Base-by-base conservation (phyloP, 2,888 invertebrate genomes). In the Andrena hattorfiana region DNA sequence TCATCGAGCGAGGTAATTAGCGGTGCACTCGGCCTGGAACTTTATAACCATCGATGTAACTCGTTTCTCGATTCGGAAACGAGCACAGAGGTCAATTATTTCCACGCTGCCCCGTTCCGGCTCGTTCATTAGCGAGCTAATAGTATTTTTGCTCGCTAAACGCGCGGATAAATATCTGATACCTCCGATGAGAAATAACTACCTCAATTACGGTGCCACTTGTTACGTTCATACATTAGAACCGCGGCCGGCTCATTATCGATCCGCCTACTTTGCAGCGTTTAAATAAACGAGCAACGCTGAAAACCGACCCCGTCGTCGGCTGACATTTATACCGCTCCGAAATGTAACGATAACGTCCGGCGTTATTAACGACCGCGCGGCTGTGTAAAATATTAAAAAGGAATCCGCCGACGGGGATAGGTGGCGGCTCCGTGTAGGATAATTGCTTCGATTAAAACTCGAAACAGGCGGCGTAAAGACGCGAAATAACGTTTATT, bases 101-200 rank as follows among this genome's bases (percentile, higher is more conserved):
- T 74, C 63, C 42, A 48, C 35, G 56, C 23, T 56, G 16, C 16
- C 49, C 62, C 62, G 75, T 76, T 83, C 76, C 63, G 8, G 28
- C 49, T 69, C 64, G 72, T 77, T 84, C 76, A 75, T 73, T 69
- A 79, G n/a, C 69, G 5, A 42, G 23, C 56, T 68, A 49, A 74
- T 66, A 20, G 20, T 66, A 81, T 69, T 69, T 74, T 70, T 59
- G 28, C 35, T 10, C n/a, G 30, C 16, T 16, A 49, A 79, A 81
- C 49, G 62, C 26, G 1, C 63, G 49, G 10, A 16, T 63, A 79
- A 72, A 68, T 63, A 63, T 16, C 26, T 8, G 54, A 16, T 51
- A 51, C 56, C 64, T n/a, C 6, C 67, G 49, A 81, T 59, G 63
- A 72, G 63, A 66, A 59, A 68, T 48, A 64, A 64, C 49, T 10